Conservation (phyloP, 2,797 vertebrate species). For the Podarcis siculus region DNA sequence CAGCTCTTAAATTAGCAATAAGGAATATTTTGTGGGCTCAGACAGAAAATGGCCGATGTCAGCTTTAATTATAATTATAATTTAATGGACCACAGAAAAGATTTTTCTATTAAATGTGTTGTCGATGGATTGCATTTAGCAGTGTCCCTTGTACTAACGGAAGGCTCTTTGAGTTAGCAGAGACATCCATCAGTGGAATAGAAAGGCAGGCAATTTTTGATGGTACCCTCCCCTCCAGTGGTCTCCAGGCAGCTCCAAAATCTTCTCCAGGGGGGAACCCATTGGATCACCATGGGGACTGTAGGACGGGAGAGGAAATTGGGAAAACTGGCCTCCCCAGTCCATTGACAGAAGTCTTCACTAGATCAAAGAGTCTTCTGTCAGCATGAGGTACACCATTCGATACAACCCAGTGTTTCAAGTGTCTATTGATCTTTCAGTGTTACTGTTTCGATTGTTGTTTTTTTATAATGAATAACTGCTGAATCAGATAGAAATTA, state of each 20-base stretch:
- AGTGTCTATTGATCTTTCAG: not conserved
- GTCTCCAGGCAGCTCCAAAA: not conserved
- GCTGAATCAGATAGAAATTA: slow-evolving; percentile 28
- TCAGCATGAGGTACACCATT: not conserved
- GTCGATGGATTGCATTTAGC: not conserved
- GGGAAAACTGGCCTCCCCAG: not conserved
- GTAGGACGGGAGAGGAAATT: not conserved
- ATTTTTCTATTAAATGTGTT: slow-evolving; percentile 39
- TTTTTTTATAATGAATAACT: slow-evolving; percentile 40
- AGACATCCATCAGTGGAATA: not conserved
- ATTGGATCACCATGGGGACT: not conserved
- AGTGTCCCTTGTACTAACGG: not conserved
- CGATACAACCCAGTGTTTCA: not conserved
- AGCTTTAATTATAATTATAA: not conserved
- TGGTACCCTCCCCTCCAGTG: not conserved
- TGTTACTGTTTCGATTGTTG: slow-evolving; percentile 24
- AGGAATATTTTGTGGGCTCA: accelerated
- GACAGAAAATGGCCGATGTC: not conserved
- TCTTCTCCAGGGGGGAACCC: not conserved
- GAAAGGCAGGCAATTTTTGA: not conserved
- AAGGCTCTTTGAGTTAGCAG: not conserved
- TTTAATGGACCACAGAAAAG: not conserved
- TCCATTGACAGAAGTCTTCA: not conserved
- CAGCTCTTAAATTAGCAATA: slow-evolving; percentile 8
- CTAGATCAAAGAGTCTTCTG: not conserved